A percentile compares a stretch with the other conserved stretches of the same genome.
phyloP scores from a whole-genome alignment of 1,140 invertebrate species.

The Drosophila mayri region DNA sequence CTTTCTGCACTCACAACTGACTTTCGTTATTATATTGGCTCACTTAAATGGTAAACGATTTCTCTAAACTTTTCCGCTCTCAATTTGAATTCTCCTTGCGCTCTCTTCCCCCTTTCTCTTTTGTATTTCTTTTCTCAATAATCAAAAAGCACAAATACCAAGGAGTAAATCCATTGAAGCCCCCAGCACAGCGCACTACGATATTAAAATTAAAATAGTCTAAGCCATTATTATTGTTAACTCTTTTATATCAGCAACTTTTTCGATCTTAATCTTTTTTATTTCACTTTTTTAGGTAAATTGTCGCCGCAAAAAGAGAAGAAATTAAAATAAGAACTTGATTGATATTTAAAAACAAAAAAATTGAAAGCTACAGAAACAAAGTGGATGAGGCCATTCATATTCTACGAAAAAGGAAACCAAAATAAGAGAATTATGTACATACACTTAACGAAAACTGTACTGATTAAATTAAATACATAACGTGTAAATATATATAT shows the following conservation, averaged over 20 bases:
- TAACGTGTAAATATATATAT: constrained; percentile 70
- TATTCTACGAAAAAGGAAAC: constrained; percentile 42
- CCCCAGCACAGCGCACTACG: constrained; percentile 70
- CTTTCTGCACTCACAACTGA: constrained; percentile 20
- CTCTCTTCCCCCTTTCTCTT: constrained; percentile 43
- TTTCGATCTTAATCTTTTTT: constrained; percentile 43
- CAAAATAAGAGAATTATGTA: constrained; percentile 57
- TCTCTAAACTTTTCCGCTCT: constrained; percentile 25
- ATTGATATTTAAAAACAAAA: constrained; percentile 16
- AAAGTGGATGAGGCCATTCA: constrained; percentile 55
- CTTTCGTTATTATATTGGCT: constrained; percentile 43
- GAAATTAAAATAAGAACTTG: constrained; percentile 62
- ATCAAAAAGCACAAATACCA: constrained; percentile 27
- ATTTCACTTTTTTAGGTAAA: constrained; percentile 75
- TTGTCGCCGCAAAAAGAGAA: constrained; percentile 68
- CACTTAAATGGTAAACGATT: constrained; percentile 32
- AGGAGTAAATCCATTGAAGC: constrained; percentile 72
- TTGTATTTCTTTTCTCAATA: constrained; percentile 12
- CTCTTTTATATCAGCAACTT: constrained; percentile 26
- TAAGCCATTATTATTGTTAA: constrained; percentile 48
- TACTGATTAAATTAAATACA: constrained; percentile 80
- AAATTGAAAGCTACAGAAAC: constrained; percentile 37
- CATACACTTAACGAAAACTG: constrained; percentile 75
- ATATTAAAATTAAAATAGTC: constrained; percentile 85
- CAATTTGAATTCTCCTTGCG: constrained; percentile 54